Evolutionary conservation across 2,797 vertebrate species (phyloP).

Genomic region (Acanthornis magna): DNA sequence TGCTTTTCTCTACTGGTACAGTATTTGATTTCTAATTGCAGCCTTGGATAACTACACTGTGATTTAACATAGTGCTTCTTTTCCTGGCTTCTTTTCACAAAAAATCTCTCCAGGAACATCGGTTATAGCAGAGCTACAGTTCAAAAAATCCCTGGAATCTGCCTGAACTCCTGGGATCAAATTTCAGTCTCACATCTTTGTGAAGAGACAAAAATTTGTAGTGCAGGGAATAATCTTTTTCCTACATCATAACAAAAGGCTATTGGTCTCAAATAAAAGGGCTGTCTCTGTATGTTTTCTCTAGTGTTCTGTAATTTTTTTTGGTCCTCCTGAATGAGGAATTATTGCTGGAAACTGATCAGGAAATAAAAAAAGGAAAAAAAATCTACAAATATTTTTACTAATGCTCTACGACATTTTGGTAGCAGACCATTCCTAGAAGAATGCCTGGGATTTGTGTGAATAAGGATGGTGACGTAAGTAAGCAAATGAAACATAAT

Average conservation of each 20-base stretch:
- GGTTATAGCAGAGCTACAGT: background rate
- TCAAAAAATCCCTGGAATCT: background rate
- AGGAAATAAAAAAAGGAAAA: background rate
- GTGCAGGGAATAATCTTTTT: background rate
- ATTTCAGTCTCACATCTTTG: background rate
- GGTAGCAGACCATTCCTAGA: background rate
- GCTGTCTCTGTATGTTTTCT: background rate
- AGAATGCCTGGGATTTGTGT: background rate
- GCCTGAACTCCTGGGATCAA: background rate
- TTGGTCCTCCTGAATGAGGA: background rate
- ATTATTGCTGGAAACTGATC: background rate
- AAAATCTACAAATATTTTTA: background rate
- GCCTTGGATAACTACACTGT: background rate
- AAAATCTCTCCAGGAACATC: background rate
- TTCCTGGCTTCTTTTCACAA: background rate
- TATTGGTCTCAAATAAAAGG: background rate
- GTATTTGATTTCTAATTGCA: background rate
- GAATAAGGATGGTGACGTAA: background rate
- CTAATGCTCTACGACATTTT: background rate
- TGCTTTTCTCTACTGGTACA: background rate
- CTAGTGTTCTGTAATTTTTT: background rate
- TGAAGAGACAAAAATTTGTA: background rate
- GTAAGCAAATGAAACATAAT: background rate
- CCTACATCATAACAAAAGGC: background rate
- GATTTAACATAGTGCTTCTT: background rate